Conservation (phyloP, 2,888 invertebrate genomes). For the Coecobrya sp. region DNA sequence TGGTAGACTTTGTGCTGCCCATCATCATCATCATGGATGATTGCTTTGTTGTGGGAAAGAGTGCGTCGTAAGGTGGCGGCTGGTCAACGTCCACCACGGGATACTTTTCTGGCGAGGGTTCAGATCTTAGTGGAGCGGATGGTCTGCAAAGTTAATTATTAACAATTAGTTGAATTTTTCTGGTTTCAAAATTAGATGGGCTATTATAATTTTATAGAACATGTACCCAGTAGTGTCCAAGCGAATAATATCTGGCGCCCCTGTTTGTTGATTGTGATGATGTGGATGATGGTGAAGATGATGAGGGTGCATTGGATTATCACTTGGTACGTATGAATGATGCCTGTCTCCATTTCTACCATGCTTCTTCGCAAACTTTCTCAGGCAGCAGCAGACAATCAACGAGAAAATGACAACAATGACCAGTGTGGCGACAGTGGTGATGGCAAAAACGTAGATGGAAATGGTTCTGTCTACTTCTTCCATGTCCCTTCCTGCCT, state of each 20-base stretch:
- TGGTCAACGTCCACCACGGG: slow-evolving; percentile 81
- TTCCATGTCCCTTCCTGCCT: slow-evolving; percentile 24
- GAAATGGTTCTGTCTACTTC: slow-evolving; percentile 77
- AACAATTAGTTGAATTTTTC: background rate
- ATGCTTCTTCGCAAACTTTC: slow-evolving; percentile 81
- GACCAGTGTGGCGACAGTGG: slow-evolving; percentile 84
- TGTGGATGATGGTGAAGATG: slow-evolving; percentile 47
- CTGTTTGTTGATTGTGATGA: slow-evolving; percentile 1
- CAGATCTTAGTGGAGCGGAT: slow-evolving; percentile 59
- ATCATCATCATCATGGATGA: background rate
- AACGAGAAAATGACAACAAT: slow-evolving; percentile 84
- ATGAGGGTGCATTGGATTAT: slow-evolving; percentile 53
- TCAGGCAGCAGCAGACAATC: slow-evolving; percentile 84
- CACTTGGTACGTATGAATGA: background rate
- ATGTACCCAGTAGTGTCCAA: slow-evolving; percentile 60
- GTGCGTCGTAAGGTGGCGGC: slow-evolving; percentile 84
- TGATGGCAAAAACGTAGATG: slow-evolving; percentile 85
- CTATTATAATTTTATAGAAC: background rate
- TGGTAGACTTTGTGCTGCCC: slow-evolving; percentile 27
- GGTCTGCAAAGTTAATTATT: slow-evolving; percentile 39
- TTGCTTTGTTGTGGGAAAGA: slow-evolving; percentile 79
- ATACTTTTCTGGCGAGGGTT: slow-evolving; percentile 71
- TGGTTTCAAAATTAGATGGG: background rate
- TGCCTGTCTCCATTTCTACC: slow-evolving; percentile 24
- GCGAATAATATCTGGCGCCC: slow-evolving; percentile 70